Base-by-base conservation (phyloP, 2,113 vertebrate genomes). In the Sphyrna mokarran region DNA sequence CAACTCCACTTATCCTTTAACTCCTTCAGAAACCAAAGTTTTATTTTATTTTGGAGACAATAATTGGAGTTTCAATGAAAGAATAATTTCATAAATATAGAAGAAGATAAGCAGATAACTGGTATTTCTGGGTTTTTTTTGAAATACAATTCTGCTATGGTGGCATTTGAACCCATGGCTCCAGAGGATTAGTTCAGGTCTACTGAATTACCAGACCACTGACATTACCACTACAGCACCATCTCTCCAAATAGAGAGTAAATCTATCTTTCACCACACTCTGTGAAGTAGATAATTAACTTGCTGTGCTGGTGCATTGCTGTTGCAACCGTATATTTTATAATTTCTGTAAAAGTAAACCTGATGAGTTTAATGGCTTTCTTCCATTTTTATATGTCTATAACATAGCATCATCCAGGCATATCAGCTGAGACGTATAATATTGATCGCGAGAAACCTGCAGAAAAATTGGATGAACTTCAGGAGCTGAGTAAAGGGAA, bases 391-490 rank as follows among this genome's bases (percentile, higher is more conserved):
- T 91, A 0, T 89, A 7, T 43, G 48, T 86, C 26, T 83, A 96
- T 95, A 89, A 0, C 96, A 68, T 95, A 98, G 98, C 97, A 97
- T 94, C 96, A 96, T 95, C 85, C 97, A 96, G 96, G 96, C 69
- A 48, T 97, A 95, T 96, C 96, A 96, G 96, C 96, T 0, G 96
- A 95, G 93, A 98, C 98, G 9, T 98, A 98, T 95, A 76, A 98
- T 96, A 96, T 98, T 97, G 97, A 97, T 95, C 97, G 97, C 95
- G 96, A 95, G 29, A 72, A 96, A 48, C 48, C 96, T 96, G 97
- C 95, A 96, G n/a, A 96, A 63, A 96, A 96, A 80, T 80, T 22
- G 13, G 78, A 66, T 96, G 1, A 96, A 58, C 10, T 85, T 58
- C 14, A 23, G 6, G 33, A 3, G 0, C 66, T 93, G 90, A 61